Conservation (phyloP, 2,797 vertebrate genomes). For the Galago senegalensis region DNA sequence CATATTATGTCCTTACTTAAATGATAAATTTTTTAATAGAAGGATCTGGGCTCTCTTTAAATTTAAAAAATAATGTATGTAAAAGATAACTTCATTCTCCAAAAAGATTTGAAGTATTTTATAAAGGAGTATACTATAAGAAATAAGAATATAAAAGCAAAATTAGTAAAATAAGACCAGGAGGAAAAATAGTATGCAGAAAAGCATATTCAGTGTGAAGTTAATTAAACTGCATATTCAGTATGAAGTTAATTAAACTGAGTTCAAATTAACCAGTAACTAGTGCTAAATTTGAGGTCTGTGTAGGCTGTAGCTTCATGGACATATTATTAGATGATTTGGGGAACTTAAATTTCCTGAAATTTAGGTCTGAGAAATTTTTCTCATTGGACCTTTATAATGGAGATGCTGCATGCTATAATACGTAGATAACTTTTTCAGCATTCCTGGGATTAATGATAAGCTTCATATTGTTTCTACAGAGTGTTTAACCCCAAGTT, state of each 20-base stretch:
- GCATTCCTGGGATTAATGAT: background rate
- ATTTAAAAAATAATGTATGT: slow-evolving; percentile 7
- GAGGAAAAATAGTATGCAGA: background rate
- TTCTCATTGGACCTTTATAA: background rate
- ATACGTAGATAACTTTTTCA: slow-evolving; percentile 1
- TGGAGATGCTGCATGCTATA: background rate
- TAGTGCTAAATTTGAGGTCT: slow-evolving; percentile 43
- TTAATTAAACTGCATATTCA: background rate
- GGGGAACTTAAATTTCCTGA: background rate
- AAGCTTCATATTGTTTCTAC: background rate
- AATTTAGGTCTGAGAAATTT: slow-evolving; percentile 13
- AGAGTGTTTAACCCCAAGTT: background rate
- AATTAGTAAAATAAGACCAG: slow-evolving; percentile 9
- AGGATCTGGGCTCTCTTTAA: background rate
- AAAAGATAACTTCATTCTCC: background rate
- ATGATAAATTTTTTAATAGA: slow-evolving; percentile 41
- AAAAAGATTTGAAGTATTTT: slow-evolving; percentile 38
- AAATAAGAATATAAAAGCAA: background rate
- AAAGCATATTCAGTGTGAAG: background rate
- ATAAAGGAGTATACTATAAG: background rate
- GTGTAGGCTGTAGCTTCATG: background rate
- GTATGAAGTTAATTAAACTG: background rate
- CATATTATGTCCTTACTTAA: slow-evolving; percentile 16
- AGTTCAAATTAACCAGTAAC: background rate
- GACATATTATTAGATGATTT: background rate